These are phyloP conservation scores for Trinorchestia longiramus DNA, from an alignment of 1,140 invertebrate species.

Conservation along the genomic window DNA sequence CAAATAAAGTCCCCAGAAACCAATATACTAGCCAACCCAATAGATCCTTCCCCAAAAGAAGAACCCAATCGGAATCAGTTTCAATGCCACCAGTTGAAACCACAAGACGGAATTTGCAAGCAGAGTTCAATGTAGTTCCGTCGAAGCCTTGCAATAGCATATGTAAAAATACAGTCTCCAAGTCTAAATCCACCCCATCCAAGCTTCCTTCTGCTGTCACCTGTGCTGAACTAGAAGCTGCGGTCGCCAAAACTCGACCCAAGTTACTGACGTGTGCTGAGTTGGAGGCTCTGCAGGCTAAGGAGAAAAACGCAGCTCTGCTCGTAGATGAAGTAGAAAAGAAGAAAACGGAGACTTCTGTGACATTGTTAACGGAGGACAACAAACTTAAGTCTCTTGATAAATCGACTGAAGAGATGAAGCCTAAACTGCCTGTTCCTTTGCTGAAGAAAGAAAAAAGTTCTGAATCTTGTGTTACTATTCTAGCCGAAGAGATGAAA, in stretches of 20 bases:
- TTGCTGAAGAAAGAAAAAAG: neutral
- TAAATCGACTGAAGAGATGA: neutral
- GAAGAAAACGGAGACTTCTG: neutral
- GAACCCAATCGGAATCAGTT: constrained; percentile 1
- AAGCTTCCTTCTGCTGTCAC: neutral
- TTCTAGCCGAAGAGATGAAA: neutral
- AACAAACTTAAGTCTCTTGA: neutral
- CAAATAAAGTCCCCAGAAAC: neutral
- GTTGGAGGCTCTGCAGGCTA: constrained; percentile 1
- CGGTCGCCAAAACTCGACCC: neutral
- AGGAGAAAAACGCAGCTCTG: neutral
- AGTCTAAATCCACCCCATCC: neutral
- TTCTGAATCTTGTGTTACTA: neutral
- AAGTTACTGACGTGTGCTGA: constrained; percentile 43
- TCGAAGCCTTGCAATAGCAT: neutral
- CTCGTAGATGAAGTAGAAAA: neutral
- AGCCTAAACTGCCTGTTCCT: neutral
- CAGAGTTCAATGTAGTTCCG: neutral
- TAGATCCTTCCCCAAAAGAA: neutral
- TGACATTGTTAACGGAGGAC: neutral
- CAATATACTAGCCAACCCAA: neutral
- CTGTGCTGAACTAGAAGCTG: constrained; percentile 20
- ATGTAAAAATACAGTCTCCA: neutral
- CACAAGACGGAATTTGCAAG: neutral
- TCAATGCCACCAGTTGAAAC: neutral